phyloP scores from a whole-genome alignment of 2,797 vertebrate species.

The Anniella stebbinsi region DNA sequence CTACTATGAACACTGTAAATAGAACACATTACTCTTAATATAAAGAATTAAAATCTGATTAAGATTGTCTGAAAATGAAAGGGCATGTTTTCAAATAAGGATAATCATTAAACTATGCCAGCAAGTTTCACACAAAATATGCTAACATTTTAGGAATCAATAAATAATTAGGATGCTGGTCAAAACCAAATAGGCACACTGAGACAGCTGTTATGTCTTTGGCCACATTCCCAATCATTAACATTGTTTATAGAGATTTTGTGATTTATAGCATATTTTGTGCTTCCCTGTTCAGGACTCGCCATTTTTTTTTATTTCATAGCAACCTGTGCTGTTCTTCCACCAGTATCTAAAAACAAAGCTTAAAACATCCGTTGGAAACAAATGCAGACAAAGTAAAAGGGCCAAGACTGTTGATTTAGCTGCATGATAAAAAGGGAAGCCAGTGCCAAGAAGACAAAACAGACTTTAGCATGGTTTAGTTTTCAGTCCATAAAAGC shows the following conservation, averaged over 20 bases:
- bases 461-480: neutral
- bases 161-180: slow-evolving; percentile 1
- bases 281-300: slow-evolving; percentile 1
- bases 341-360: slow-evolving; percentile 21
- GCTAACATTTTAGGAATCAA: slow-evolving; percentile 18
- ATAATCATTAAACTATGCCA: neutral
- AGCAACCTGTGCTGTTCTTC: slow-evolving; percentile 10
- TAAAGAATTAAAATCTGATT: slow-evolving; percentile 3
- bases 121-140: slow-evolving; percentile 3
- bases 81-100: neutral
- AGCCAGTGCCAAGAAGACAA: neutral
- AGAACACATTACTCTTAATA: neutral
- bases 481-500: too few relatives aligned
- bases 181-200: slow-evolving; percentile 9
- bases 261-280: slow-evolving; percentile 20
- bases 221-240: neutral
- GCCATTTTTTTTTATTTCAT: neutral
- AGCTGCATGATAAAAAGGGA: neutral
- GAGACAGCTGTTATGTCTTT: slow-evolving; percentile 15
- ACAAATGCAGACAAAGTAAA: slow-evolving; percentile 6
- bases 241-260: slow-evolving; percentile 7
- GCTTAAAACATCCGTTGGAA: slow-evolving; percentile 22
- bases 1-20: neutral
- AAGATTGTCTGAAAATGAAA: neutral
- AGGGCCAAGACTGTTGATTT: slow-evolving; percentile 6